Base-by-base conservation (phyloP, 92 coral and sea anemone species). In the Siderastrea siderea region DNA sequence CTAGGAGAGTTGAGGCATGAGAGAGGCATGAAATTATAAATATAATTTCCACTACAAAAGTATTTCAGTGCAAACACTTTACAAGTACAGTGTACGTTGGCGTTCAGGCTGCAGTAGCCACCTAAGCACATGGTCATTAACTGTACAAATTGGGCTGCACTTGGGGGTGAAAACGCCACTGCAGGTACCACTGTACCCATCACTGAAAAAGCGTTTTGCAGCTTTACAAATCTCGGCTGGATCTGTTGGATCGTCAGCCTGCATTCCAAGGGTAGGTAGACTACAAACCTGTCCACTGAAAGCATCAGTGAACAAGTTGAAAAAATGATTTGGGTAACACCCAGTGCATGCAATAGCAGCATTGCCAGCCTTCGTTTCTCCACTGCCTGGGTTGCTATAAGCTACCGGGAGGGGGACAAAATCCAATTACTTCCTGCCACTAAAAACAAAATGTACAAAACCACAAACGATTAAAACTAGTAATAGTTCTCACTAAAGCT, bases 191-290 rank as follows among this genome's bases (percentile, higher is more conserved):
- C 90, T 84, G 14, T 75, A 53, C 72, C 94, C 92, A 51, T 78
- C 92, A 0, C 78, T 61, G 58, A 91, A 91, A 74, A 91, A 91
- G 2, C 87, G 59, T 68, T 91, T 91, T 3, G 90, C n/a, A n/a
- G n/a, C 94, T 47, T 91, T 88, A 11, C 92, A 87, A 4, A 91
- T 85, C 66, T 91, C 92, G 19, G 73, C 64, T 49, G 88, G 94
- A 61, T 87, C 85, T 16, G 94, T 80, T 47, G 95, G 95, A 67
- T 92, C 84, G 59, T 82, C 92, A 0, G 84, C 95, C 57, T 87
- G 92, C 61, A 92, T 49, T 26, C 92, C 92, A 75, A 92, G 79
- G n/a, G 80, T 77, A 1, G 87, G 87, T 14, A 44, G 49, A 50
- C 77, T 67, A 16, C 88, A 68, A 15, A 87, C 52, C 58, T 74